phyloP scores from a whole-genome alignment of 2,797 vertebrate genomes.

The Lutjanus campechanus region DNA sequence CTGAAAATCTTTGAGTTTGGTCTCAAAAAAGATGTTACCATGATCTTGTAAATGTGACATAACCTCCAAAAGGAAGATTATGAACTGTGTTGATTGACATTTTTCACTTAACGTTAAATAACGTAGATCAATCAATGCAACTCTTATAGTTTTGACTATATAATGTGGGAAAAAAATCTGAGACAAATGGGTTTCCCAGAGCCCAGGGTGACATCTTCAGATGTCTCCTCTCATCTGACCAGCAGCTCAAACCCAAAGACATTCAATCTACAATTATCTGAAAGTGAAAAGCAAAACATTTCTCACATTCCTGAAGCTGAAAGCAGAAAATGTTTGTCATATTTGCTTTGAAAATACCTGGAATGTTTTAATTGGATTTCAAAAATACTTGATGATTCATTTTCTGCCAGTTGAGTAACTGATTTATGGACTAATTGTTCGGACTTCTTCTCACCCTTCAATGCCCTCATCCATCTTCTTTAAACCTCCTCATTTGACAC shows the following conservation, averaged over 20 bases:
- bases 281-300: not conserved
- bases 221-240: not conserved
- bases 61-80: not conserved
- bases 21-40: not conserved
- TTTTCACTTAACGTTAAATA: not conserved
- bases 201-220: not conserved
- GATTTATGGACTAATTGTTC: not conserved
- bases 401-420: not conserved
- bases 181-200: not conserved
- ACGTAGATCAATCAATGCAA: not conserved
- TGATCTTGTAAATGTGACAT: not conserved
- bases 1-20: not conserved
- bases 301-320: not conserved
- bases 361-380: not conserved
- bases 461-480: not conserved
- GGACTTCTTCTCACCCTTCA: not conserved
- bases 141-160: not conserved
- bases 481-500: not conserved
- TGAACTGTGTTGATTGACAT: not conserved
- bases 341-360: not conserved
- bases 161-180: not conserved
- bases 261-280: not conserved
- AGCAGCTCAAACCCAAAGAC: not conserved
- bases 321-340: not conserved
- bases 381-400: not conserved